Base-by-base conservation (phyloP, 2,888 invertebrate species). In the Callyntrura guangdongensis region DNA sequence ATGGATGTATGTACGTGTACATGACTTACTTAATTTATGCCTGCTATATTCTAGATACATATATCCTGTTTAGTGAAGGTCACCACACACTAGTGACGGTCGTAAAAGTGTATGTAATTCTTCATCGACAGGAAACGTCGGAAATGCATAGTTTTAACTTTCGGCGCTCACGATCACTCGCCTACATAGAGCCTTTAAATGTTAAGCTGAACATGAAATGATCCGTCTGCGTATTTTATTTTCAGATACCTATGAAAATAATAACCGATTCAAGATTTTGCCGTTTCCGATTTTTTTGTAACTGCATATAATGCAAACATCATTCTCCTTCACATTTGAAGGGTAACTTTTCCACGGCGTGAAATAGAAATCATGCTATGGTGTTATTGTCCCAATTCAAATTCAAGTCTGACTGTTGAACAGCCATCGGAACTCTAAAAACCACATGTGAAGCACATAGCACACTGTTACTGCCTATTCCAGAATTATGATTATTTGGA, bases 81-180 rank as follows among this genome's bases (percentile, higher is more conserved):
- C 89, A 89, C 20, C 47, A 56, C 59, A 20, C 74, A 9, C 3
- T 36, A 69, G 36, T 36, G 0, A 22, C 49, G 74, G 25, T 61
- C 69, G 25, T 53, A 72, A 56, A 82, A 64, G 17, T 59, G 61
- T 67, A 53, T 53, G 74, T 83, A 89, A 89, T 89, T 61, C 72
- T 61, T 89, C 83, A 89, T 67, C n/a, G 36, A 83, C 83, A 83
- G 83, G 89, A 83, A 89, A 74, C 56, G 72, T 69, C 59, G 59
- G 61, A 74, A 86, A 82, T 64, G 72, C 77, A 77, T 77, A 49
- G 20, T 77, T 77, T 77, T 53, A 12, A 49, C 77, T 53, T 53
- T 53, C 5, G 53, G 25, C 45, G 53, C 49, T 77, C 74, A 49
- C 47, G 12, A 77, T 53, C 17, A 22, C 11, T 14, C 17, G n/a